Evolutionary conservation across 2,888 invertebrate genomes (phyloP), one percentile per base, ranked within the genome.

Genomic region (Drosophila siamana): DNA sequence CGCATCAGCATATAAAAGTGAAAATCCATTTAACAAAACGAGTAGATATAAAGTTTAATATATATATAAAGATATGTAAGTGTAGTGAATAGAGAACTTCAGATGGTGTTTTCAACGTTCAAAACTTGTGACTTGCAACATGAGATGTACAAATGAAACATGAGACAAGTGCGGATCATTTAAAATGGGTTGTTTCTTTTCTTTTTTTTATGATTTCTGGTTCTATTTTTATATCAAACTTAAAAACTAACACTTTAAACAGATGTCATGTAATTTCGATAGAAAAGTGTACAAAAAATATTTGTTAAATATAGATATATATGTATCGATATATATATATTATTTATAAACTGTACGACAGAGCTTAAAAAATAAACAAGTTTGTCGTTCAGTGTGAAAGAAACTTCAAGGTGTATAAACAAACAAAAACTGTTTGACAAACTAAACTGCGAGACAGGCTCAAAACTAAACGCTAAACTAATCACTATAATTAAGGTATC

Each of bases 101-200:
- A 80, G 56, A 47, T 63, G 57, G 24, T 54, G 8, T 22, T 36
- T 78, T 63, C 60, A 63, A 78, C 62, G 68, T 60, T 70, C 74
- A 74, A 61, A 59, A 76, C 80, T 84, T 84, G 83, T 86, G 83
- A 84, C 83, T 83, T 83, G 82, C 67, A 86, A 86, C 77, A 72
- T 88, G 67, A 86, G 73, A 83, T 75, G 69, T 89, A 88, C 88
- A 89, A 77, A 80, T 86, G 78, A 81, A 89, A 80, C 82, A 86
- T 76, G 83, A 86, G 48, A 75, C 75, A 76, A 86, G 67, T 64
- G 64, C 24, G 50, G 40, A 57, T 64, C 43, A 28, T 54, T 76
- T 52, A 60, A 70, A 64, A 33, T 38, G n/a, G 51, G 43, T 38
- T n/a, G 16, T 61, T 46, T 60, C 3, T 24, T 40, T 60, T 38